Conservation (phyloP, 2,797 vertebrate genomes). For the Sebastes itinus region DNA sequence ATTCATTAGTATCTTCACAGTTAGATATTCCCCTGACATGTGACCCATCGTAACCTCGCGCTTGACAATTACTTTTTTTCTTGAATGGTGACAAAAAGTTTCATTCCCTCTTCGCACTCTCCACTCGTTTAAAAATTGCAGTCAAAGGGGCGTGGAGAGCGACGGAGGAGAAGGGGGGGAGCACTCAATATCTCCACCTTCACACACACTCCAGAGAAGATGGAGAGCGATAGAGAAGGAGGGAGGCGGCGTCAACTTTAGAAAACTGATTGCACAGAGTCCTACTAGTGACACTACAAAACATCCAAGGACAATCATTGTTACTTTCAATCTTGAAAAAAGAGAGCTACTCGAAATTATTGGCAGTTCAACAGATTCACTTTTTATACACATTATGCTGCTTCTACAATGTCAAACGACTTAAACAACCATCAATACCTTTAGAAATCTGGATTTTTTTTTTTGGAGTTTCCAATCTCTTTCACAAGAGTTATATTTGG, state of each 20-base stretch:
- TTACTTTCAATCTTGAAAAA: neutral
- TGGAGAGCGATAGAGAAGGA: conserved; percentile 26
- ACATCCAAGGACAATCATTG: conserved; percentile 41
- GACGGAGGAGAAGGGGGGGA: neutral
- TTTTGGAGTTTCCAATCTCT: too few relatives aligned
- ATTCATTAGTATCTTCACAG: conserved; percentile 29
- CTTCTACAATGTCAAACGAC: neutral
- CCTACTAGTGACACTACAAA: neutral
- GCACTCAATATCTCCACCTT: conserved; percentile 24
- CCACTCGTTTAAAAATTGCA: conserved; percentile 47
- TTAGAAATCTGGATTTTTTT: neutral
- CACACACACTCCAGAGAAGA: conserved; percentile 28
- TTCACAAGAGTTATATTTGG: neutral
- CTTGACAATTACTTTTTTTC: conserved; percentile 21
- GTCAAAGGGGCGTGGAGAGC: conserved; percentile 15
- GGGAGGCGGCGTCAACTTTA: conserved; percentile 27
- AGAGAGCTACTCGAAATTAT: neutral
- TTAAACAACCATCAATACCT: neutral
- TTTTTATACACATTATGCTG: neutral
- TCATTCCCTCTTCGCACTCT: conserved; percentile 21
- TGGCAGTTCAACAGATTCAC: too few relatives aligned
- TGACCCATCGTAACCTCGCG: conserved; percentile 29
- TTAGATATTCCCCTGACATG: conserved; percentile 19
- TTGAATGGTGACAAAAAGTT: conserved; percentile 13
- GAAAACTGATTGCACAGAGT: conserved; percentile 45